These are phyloP conservation scores for Lithophane ornitopus DNA, from an alignment of 2,888 invertebrate genomes.

Conservation along the genomic window DNA sequence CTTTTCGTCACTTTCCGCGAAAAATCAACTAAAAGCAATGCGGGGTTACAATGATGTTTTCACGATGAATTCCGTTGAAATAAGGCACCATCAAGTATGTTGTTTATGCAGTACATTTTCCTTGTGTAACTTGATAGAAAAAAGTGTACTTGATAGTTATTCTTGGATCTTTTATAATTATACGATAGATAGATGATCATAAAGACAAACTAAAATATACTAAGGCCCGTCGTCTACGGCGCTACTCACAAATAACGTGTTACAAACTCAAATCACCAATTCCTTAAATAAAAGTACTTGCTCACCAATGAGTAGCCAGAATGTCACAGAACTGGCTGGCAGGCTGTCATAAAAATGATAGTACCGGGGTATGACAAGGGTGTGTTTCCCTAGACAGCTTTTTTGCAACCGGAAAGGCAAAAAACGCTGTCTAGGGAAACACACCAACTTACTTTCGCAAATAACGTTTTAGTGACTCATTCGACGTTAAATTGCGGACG, in stretches of 20 bases:
- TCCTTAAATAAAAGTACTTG: too few relatives aligned
- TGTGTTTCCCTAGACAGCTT: too few relatives aligned
- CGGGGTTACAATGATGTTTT: constrained; percentile 60
- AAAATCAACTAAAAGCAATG: constrained; percentile 45
- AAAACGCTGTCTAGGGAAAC: neutral
- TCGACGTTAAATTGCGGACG: neutral
- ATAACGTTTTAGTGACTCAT: neutral
- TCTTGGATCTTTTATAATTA: neutral
- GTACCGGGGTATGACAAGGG: too few relatives aligned
- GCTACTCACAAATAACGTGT: neutral
- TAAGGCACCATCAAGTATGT: constrained; percentile 17
- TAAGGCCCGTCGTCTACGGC: neutral
- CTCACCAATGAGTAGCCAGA: neutral
- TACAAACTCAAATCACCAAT: neutral
- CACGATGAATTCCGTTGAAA: constrained; percentile 53
- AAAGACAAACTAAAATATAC: neutral
- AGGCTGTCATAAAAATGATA: too few relatives aligned
- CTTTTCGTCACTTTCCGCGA: constrained; percentile 28
- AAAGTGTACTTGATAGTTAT: constrained; percentile 24
- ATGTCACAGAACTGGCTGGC: too few relatives aligned
- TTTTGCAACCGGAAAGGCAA: too few relatives aligned
- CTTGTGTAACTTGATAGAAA: constrained; percentile 16
- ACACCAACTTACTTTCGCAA: neutral
- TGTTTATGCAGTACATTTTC: neutral
- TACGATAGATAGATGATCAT: neutral